Evolutionary conservation across 2,888 invertebrate species (phyloP).

Genomic region (Dendrolimus pini): DNA sequence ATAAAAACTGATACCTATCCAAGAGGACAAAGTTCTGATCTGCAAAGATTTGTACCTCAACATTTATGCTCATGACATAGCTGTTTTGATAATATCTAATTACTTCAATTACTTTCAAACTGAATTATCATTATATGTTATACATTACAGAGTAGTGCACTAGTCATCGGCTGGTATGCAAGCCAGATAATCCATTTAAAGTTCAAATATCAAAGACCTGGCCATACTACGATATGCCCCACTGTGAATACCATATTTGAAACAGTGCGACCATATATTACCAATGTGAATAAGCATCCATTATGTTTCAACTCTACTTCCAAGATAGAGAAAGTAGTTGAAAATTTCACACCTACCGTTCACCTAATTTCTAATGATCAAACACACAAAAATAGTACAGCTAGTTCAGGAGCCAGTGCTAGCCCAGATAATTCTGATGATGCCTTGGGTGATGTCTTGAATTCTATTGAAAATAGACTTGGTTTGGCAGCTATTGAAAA

Average conservation of each 20-base stretch:
- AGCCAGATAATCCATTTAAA: conserved; percentile 73
- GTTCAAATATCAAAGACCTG: conserved; percentile 34
- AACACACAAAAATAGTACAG: conserved; percentile 17
- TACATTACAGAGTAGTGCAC: conserved; percentile 73
- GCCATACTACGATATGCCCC: conserved; percentile 23
- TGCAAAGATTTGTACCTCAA: too few relatives aligned
- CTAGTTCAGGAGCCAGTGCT: conserved; percentile 15
- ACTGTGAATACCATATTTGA: conserved; percentile 30
- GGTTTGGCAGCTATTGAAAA: conserved; percentile 78
- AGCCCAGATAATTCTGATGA: conserved; percentile 28
- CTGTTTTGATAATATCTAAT: too few relatives aligned
- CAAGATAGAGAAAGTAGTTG: conserved; percentile 38
- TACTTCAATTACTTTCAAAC: too few relatives aligned
- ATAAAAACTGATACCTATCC: too few relatives aligned
- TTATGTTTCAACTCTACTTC: conserved; percentile 27
- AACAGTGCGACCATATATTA: conserved; percentile 37
- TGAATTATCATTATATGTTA: too few relatives aligned
- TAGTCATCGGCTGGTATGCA: conserved; percentile 79
- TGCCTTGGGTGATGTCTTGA: conserved; percentile 71
- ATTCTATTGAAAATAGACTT: conserved; percentile 77
- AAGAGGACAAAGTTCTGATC: too few relatives aligned
- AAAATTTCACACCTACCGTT: conserved; percentile 40
- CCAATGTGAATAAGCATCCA: conserved; percentile 30
- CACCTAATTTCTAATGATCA: conserved; percentile 60
- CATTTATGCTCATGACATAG: too few relatives aligned